A percentile compares a stretch with the other conserved stretches of the same genome.
Evolutionary conservation across 2,797 vertebrate species (phyloP).

Genomic region (Hydrophis major): DNA sequence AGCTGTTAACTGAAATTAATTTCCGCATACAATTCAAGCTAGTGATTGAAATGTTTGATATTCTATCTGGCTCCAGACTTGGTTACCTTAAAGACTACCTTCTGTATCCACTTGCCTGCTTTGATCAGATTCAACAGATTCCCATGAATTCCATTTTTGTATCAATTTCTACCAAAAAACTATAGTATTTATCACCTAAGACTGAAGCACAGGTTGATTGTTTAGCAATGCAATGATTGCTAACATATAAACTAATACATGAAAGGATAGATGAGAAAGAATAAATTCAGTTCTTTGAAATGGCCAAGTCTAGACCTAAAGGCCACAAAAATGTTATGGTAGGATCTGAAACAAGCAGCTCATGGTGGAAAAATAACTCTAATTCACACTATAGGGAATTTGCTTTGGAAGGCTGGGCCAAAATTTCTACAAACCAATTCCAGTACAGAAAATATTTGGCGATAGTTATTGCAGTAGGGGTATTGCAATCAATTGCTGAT

Average conservation of each 20-base stretch:
- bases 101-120: not conserved
- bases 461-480: not conserved
- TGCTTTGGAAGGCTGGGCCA: not conserved
- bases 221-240: not conserved
- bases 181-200: not conserved
- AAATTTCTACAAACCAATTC: not conserved
- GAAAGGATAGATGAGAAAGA: not conserved
- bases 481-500: not conserved
- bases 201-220: not conserved
- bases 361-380: not conserved
- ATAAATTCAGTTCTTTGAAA: not conserved
- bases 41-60: not conserved
- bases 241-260: not conserved
- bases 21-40: not conserved
- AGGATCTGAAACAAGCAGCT: not conserved
- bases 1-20: not conserved
- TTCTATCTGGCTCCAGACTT: not conserved
- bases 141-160: not conserved
- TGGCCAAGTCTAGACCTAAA: not conserved
- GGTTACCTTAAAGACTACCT: not conserved
- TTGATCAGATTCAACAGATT: not conserved
- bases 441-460: not conserved
- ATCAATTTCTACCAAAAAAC: not conserved
- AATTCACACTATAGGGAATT: not conserved
- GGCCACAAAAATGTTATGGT: not conserved